These are phyloP conservation scores for Artemia sinica DNA, from an alignment of 2,888 invertebrate genomes.

Conservation along the genomic window DNA sequence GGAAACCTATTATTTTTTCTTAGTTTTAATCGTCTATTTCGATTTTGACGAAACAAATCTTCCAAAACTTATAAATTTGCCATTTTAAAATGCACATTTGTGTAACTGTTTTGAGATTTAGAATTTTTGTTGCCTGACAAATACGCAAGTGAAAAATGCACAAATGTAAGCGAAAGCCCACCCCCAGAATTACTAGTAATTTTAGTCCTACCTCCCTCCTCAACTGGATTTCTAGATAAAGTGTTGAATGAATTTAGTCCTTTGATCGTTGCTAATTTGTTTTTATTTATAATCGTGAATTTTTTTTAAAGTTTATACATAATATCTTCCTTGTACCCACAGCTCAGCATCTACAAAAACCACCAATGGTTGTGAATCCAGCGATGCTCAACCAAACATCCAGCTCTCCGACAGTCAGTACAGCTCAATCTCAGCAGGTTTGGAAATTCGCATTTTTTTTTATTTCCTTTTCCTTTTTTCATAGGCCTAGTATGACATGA, in stretches of 20 bases:
- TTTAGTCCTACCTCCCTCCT: too few relatives aligned
- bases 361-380: slow-evolving; percentile 24
- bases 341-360: slow-evolving; percentile 28
- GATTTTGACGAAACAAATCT: too few relatives aligned
- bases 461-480: background rate
- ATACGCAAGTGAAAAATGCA: too few relatives aligned
- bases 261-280: background rate
- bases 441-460: background rate
- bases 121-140: too few relatives aligned
- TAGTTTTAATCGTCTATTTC: too few relatives aligned
- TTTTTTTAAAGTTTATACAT: background rate
- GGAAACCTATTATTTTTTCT: too few relatives aligned
- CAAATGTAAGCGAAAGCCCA: too few relatives aligned
- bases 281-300: slow-evolving; percentile 2
- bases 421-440: slow-evolving; percentile 7
- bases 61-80: too few relatives aligned
- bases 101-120: too few relatives aligned
- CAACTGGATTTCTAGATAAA: too few relatives aligned
- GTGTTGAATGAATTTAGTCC: background rate
- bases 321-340: slow-evolving; percentile 15
- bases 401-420: background rate
- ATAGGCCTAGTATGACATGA: background rate
- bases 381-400: slow-evolving; percentile 14
- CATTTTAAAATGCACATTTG: too few relatives aligned
- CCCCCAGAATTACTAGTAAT: too few relatives aligned